Base-by-base conservation (phyloP, 30 jellyfish, hydroid and myxozoan species). In the Turritopsis dohrnii region DNA sequence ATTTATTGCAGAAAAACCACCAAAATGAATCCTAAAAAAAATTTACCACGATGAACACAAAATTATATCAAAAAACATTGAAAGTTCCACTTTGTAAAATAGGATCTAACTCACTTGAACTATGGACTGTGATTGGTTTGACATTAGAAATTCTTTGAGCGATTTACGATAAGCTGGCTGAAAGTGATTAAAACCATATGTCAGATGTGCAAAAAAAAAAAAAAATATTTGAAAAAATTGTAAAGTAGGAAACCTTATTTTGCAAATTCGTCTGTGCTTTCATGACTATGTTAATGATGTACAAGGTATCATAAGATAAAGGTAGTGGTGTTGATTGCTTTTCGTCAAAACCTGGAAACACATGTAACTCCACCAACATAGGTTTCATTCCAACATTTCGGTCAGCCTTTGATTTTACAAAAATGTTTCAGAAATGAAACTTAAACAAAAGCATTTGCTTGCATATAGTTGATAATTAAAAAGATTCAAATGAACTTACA, bases 1-100 rank as follows among this genome's bases (percentile, higher is more conserved):
- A 86, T 80, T 91, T 91, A 29, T 79, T 74, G 60, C 97, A 91
- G 72, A 91, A 91, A 52, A 53, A 86, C 97, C 97, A 91, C 97
- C 97, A 91, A 80, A 91, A 91, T 1, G 95, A 81, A 53, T 91
- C 97, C 97, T 91, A 22, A 16, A 81, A 81, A 20, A 53, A 41
- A 3, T 41, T 41, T 41, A 41, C 13, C 60, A 41, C 5, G 5
- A 41, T 41, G 60, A 41, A 41, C 5, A 41, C 13, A 5, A 41
- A 41, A 41, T 41, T 41, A n/a, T n/a, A 41, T 41, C 60, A 41
- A 41, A 41, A 41, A 41, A 41, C 13, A 41, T 41, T 3, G 5
- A 41, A n/a, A n/a, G n/a, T n/a, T n/a, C n/a, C n/a, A n/a, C 24
- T 22, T 22, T 52, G 84, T 19, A n/a, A 27, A 52, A 23, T 52